A percentile compares a stretch with the other conserved stretches of the same genome.
Evolutionary conservation across 2,888 invertebrate genomes (phyloP).

Genomic region (Lysandra bellargus): DNA sequence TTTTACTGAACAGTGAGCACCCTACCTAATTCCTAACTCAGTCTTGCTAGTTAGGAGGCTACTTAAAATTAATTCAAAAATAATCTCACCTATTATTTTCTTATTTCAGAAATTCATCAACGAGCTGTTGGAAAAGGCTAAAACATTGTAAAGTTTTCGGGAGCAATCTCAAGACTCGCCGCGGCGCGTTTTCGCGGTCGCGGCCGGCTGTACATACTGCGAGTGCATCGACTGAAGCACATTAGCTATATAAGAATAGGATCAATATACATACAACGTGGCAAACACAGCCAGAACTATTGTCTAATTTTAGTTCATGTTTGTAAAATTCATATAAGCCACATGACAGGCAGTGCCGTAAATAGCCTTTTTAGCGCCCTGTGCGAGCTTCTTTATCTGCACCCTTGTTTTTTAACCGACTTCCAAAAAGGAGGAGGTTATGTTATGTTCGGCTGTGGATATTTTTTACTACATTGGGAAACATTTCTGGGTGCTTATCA

Average conservation of each 20-base stretch:
- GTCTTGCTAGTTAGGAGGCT: too few species aligned
- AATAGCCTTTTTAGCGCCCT: too few species aligned
- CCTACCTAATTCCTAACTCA: too few species aligned
- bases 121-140: constrained; percentile 92
- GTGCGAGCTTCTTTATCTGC: too few species aligned
- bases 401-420: too few species aligned
- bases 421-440: too few species aligned
- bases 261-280: constrained; percentile 25
- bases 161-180: constrained; percentile 47
- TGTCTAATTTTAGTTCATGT: neutral
- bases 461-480: too few species aligned
- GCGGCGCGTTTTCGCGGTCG: constrained; percentile 25
- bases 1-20: too few species aligned
- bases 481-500: too few species aligned
- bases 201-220: constrained; percentile 25
- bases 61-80: too few species aligned
- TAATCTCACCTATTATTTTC: constrained; percentile 26
- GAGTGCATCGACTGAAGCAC: constrained; percentile 15
- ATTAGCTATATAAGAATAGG: constrained; percentile 35
- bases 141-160: constrained; percentile 84
- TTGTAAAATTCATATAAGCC: neutral
- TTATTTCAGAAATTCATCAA: constrained; percentile 92
- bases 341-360: neutral
- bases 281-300: neutral
- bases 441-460: too few species aligned